Base-by-base conservation (phyloP, 2,113 vertebrate species). In the Ciconia stormi region DNA sequence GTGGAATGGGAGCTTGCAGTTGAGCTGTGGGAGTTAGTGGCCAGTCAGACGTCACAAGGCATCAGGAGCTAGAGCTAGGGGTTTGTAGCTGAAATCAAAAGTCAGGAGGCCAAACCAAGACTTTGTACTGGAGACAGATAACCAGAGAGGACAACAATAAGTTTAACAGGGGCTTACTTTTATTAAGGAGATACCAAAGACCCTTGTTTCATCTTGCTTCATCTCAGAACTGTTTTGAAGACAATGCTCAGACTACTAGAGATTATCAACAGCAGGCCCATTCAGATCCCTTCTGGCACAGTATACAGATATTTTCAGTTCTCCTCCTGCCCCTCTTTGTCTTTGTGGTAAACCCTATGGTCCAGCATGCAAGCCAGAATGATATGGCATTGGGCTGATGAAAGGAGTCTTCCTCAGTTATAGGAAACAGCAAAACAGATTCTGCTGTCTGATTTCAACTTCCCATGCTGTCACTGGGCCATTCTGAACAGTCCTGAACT, bases 331-430 rank as follows among this genome's bases (percentile, higher is more conserved):
- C 14, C 6, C 7, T 63, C 47, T 66, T 36, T 30, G 18, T 59
- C 47, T 66, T 52, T 30, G 20, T 46, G 46, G 13, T 59, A 65
- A 59, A 27, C n/a, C 13, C 21, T 42, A 0, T 65, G 59, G 8
- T 58, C 30, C 50, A 34, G 22, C 29, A 2, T 36, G 36, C 7
- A 21, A 40, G 10, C 22, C 10, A 44, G 61, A n/a, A 62, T 1
- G 15, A 6, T 32, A 1, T 0, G 1, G 6, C 2, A 3, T 1
- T 52, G 46, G 34, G 22, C 61, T 79, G 58, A n/a, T 53, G 70
- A 53, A 16, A 49, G 66, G 38, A 11, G 5, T 63, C 27, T 42
- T 63, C 8, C 8, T 26, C 34, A 8, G 26, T 23, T 62, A 16
- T 0, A 17, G 76, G 50, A 56, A 61, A 66, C 20, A 29, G 53